Conservation (phyloP, 2,797 vertebrate species). For the Syngnathus rostellatus region DNA sequence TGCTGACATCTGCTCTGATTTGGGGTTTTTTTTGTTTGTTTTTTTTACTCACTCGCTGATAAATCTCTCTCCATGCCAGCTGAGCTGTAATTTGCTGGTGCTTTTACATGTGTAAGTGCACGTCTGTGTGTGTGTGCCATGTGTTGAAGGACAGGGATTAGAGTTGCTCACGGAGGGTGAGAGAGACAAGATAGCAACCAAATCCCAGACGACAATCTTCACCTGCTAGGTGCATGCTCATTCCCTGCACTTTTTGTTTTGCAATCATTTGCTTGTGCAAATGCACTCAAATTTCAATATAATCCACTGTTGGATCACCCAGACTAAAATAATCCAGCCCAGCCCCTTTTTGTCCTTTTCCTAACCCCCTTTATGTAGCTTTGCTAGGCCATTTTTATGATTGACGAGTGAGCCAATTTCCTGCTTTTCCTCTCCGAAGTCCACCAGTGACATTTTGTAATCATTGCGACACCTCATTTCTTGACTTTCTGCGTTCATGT, state of each 20-base stretch:
- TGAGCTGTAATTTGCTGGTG: conserved; percentile 39
- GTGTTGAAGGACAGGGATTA: conserved; percentile 59
- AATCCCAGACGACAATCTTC: conserved; percentile 17
- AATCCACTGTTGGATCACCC: conserved; percentile 65
- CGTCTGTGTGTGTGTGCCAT: conserved; percentile 22
- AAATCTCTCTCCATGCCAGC: conserved; percentile 22
- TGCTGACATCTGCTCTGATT: conserved; percentile 60
- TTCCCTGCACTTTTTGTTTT: background rate
- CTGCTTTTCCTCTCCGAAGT: conserved; percentile 1
- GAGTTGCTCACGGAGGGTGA: conserved; percentile 42
- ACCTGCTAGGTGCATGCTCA: background rate
- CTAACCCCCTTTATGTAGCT: conserved; percentile 9
- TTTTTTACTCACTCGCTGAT: conserved; percentile 34
- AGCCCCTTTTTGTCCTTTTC: conserved; percentile 27
- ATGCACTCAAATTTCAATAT: conserved; percentile 28
- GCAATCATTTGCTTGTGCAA: conserved; percentile 1
- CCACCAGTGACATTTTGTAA: conserved; percentile 5
- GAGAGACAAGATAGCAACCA: conserved; percentile 45
- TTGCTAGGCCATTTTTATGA: background rate
- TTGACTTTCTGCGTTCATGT: conserved; percentile 24
- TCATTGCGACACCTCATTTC: conserved; percentile 8
- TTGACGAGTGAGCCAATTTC: conserved; percentile 5
- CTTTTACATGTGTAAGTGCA: conserved; percentile 25
- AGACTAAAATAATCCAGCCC: conserved; percentile 56
- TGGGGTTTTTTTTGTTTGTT: conserved; percentile 34